These are phyloP conservation scores for Baccha elongata DNA, from an alignment of 2,888 invertebrate species.

Conservation along the genomic window DNA sequence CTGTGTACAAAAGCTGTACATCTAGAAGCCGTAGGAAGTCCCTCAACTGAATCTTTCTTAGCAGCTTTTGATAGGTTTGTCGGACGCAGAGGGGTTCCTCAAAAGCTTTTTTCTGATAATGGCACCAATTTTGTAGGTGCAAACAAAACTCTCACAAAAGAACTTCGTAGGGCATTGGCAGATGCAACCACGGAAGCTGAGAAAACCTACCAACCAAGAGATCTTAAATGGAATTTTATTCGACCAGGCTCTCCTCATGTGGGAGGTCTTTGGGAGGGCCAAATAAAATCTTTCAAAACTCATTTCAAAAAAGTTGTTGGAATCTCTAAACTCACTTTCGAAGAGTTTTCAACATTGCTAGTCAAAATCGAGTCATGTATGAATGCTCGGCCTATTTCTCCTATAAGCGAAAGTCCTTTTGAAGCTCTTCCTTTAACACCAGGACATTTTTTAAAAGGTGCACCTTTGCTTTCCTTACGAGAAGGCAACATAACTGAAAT, in stretches of 20 bases:
- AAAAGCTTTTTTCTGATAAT: constrained; percentile 50
- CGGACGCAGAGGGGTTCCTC: constrained; percentile 47
- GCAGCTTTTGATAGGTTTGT: constrained; percentile 53
- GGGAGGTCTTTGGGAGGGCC: constrained; percentile 17
- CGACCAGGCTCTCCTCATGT: constrained; percentile 15
- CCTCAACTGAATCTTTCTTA: constrained; percentile 30
- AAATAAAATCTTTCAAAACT: constrained; percentile 10
- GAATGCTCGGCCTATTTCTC: constrained; percentile 1
- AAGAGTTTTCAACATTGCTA: constrained; percentile 17
- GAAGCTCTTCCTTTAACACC: neutral
- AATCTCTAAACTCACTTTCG: constrained; percentile 15
- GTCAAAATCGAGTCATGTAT: constrained; percentile 14
- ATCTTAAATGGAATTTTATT: constrained; percentile 23
- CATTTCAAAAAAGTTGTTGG: constrained; percentile 19
- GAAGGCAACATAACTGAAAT: neutral
- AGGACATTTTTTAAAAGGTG: constrained; percentile 24
- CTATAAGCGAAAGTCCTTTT: neutral
- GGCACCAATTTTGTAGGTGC: constrained; percentile 60
- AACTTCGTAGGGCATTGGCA: constrained; percentile 10
- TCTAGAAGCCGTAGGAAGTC: constrained; percentile 46
- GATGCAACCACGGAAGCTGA: constrained; percentile 14
- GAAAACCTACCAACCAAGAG: neutral
- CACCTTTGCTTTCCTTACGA: constrained; percentile 12
- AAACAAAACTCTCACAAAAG: neutral
- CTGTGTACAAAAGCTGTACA: constrained; percentile 49